Evolutionary conservation across 2,888 invertebrate genomes (phyloP).

Genomic region (Bugula neritina): DNA sequence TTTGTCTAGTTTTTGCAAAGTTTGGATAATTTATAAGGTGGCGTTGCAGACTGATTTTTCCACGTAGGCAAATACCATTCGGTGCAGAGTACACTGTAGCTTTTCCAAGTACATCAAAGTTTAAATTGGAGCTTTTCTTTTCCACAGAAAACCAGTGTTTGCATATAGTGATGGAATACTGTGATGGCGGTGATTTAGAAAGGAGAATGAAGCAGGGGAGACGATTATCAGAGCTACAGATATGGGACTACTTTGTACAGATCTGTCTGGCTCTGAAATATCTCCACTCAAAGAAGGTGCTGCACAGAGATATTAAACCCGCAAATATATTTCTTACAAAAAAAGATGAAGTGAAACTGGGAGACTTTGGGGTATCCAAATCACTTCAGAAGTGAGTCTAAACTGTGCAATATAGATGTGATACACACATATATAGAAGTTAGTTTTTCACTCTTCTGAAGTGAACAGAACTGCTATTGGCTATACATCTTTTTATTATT

Average conservation of each 20-base stretch:
- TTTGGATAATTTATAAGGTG: too few relatives aligned
- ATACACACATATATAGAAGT: too few relatives aligned
- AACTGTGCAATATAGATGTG: background rate
- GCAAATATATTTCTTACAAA: conserved; percentile 12
- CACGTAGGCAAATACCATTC: too few relatives aligned
- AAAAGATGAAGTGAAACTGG: conserved; percentile 16
- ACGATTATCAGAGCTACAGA: background rate
- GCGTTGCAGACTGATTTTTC: too few relatives aligned
- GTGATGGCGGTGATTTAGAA: conserved; percentile 19
- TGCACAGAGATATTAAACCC: conserved; percentile 19
- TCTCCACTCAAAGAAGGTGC: background rate
- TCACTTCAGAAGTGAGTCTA: background rate
- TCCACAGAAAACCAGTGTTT: background rate
- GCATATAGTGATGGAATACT: conserved; percentile 16
- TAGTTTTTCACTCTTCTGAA: too few relatives aligned
- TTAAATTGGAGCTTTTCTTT: too few relatives aligned
- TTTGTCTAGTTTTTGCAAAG: too few relatives aligned
- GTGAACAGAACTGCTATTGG: too few relatives aligned
- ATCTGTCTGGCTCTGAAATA: conserved; percentile 14
- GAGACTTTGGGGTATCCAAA: conserved; percentile 2
- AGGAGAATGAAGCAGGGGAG: background rate
- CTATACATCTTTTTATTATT: too few relatives aligned
- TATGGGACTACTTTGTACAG: conserved; percentile 23
- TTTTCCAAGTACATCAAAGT: too few relatives aligned
- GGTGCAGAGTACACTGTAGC: too few relatives aligned